These are phyloP conservation scores for Plestiodon gilberti DNA, from an alignment of 2,113 vertebrate genomes.

Conservation along the genomic window DNA sequence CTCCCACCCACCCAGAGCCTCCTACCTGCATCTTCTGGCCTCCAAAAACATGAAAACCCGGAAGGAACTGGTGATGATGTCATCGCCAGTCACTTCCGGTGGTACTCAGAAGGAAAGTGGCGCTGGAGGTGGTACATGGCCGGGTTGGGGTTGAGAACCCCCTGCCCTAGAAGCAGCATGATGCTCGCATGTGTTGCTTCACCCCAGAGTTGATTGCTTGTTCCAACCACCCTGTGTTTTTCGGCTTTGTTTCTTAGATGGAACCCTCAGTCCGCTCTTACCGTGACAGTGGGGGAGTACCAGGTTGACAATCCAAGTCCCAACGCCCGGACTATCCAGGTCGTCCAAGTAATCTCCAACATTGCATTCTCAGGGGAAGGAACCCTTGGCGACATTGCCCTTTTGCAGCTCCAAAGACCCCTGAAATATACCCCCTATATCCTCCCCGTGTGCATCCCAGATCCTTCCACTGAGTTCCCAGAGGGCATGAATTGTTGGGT, in stretches of 20 bases:
- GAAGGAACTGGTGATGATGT: too few relatives aligned
- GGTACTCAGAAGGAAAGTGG: too few relatives aligned
- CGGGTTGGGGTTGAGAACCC: too few relatives aligned
- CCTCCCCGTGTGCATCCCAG: constrained; percentile 63
- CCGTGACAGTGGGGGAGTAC: not conserved
- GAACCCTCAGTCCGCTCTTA: not conserved
- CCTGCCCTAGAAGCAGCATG: not conserved
- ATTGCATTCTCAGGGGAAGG: not conserved
- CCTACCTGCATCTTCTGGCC: too few relatives aligned
- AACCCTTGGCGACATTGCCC: constrained; percentile 52
- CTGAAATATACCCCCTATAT: constrained; percentile 45
- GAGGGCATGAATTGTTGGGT: constrained; percentile 55
- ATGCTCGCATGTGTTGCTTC: not conserved
- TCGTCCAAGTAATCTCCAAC: not conserved
- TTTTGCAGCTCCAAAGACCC: constrained; percentile 50
- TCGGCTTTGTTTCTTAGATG: not conserved
- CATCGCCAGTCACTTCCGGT: too few relatives aligned
- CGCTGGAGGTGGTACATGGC: too few relatives aligned
- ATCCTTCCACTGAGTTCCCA: not conserved
- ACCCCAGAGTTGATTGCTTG: not conserved
- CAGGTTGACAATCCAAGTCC: not conserved
- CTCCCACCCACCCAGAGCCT: too few relatives aligned
- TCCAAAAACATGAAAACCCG: too few relatives aligned
- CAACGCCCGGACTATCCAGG: not conserved
- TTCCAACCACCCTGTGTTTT: too few relatives aligned